Evolutionary conservation across 2,888 invertebrate genomes (phyloP).

Genomic region (Brachylomia viminalis): DNA sequence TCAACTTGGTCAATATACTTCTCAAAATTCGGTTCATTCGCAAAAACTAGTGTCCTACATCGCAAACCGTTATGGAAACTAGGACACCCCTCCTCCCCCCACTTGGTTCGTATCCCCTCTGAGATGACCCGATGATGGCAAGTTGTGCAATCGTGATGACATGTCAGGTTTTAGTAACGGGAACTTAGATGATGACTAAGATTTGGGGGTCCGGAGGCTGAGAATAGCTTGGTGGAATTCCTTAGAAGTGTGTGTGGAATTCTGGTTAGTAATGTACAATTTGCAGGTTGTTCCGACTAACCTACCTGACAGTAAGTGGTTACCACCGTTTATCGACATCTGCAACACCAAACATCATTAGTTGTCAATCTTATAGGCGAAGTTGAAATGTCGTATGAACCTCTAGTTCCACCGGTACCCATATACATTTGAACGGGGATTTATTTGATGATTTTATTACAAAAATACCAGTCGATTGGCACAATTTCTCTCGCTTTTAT

Average conservation of each 20-base stretch:
- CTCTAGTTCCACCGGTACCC: background rate
- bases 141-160: conserved; percentile 76
- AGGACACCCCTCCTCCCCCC: conserved; percentile 36
- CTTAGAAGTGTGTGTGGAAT: conserved; percentile 1
- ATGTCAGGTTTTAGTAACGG: conserved; percentile 68
- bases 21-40: conserved; percentile 61
- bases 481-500: background rate
- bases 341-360: background rate
- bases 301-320: background rate
- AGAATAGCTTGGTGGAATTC: conserved; percentile 27
- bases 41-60: conserved; percentile 67
- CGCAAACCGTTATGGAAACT: conserved; percentile 67
- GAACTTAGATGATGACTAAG: conserved; percentile 63
- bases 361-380: background rate
- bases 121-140: conserved; percentile 68
- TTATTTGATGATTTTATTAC: background rate
- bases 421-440: background rate
- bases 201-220: conserved; percentile 35
- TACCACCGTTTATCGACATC: background rate
- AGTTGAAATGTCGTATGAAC: background rate
- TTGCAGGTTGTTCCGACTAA: background rate
- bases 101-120: conserved; percentile 28
- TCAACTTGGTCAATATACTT: conserved; percentile 46
- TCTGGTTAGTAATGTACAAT: background rate
- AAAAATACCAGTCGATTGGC: conserved; percentile 21